A percentile compares a stretch with the other conserved stretches of the same genome.
Evolutionary conservation across 2,113 vertebrate genomes (phyloP).

Genomic region (Cyanoliseus patagonus): DNA sequence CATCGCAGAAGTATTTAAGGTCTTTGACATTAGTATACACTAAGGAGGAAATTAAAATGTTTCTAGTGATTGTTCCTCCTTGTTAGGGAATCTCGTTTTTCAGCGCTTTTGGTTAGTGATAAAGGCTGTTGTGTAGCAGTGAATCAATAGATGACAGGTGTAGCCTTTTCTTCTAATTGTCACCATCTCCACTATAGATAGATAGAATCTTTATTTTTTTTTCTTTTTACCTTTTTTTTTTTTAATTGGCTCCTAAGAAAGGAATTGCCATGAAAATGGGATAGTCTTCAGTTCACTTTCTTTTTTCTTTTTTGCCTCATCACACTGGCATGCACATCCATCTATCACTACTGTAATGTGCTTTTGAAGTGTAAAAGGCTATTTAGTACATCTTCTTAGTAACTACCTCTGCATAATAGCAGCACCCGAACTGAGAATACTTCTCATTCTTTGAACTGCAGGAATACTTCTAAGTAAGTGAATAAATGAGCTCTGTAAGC

Average conservation of each 20-base stretch:
- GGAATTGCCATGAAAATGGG: background rate
- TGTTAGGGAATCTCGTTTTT: constrained; percentile 8
- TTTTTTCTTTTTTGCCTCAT: background rate
- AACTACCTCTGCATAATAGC: background rate
- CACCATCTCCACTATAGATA: background rate
- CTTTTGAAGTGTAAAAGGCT: constrained; percentile 24
- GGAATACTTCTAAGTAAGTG: background rate
- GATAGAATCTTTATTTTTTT: background rate
- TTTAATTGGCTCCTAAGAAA: background rate
- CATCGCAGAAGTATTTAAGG: background rate
- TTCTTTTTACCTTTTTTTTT: background rate
- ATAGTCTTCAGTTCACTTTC: background rate
- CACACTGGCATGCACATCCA: background rate
- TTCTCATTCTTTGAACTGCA: constrained; percentile 5
- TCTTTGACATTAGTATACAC: background rate
- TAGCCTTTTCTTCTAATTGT: constrained; percentile 52
- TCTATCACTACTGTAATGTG: background rate
- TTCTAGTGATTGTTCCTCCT: background rate
- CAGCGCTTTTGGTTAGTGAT: background rate
- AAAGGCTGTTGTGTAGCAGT: background rate
- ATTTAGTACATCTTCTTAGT: constrained; percentile 8
- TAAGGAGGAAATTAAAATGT: constrained; percentile 14
- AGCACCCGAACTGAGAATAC: background rate
- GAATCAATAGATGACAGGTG: constrained; percentile 36
- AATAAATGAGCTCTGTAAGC: constrained; percentile 17